A percentile compares a stretch with the other conserved stretches of the same genome.
Evolutionary conservation across 2,797 vertebrate species (phyloP).

Genomic region (Coccyzus lansbergi): DNA sequence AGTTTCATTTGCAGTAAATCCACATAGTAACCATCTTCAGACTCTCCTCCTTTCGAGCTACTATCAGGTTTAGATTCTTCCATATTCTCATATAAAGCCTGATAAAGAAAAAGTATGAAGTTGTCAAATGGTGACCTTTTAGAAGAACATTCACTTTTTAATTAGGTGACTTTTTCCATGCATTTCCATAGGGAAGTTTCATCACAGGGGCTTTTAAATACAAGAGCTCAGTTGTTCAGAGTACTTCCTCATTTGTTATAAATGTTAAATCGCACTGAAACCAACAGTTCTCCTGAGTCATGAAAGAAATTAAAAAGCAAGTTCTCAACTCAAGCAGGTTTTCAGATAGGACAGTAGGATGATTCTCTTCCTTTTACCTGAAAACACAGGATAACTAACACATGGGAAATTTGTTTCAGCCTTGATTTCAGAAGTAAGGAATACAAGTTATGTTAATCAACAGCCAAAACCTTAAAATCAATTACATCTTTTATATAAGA

Average conservation of each 20-base stretch:
- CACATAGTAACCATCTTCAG: conserved; percentile 85
- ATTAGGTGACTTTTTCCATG: background rate
- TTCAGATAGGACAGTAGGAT: background rate
- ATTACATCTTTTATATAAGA: background rate
- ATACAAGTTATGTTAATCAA: background rate
- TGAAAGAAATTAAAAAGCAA: background rate
- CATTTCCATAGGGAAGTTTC: background rate
- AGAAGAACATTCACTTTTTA: background rate
- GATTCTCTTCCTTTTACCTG: background rate
- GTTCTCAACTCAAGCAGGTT: background rate
- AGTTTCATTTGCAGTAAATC: conserved; percentile 93
- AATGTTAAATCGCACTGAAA: background rate
- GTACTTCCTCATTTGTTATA: background rate
- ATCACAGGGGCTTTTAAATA: background rate
- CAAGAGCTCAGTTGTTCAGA: background rate
- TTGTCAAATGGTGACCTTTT: background rate
- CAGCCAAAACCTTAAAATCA: background rate
- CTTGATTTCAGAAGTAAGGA: background rate
- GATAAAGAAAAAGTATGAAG: background rate
- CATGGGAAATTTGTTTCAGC: background rate
- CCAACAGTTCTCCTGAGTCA: background rate
- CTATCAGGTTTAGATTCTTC: conserved; percentile 46
- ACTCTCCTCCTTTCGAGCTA: background rate
- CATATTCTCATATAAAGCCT: conserved; percentile 74
- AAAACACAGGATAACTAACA: background rate